These are phyloP conservation scores for Acyrthosiphon pisum DNA, from an alignment of 1,140 invertebrate species.

Conservation along the genomic window DNA sequence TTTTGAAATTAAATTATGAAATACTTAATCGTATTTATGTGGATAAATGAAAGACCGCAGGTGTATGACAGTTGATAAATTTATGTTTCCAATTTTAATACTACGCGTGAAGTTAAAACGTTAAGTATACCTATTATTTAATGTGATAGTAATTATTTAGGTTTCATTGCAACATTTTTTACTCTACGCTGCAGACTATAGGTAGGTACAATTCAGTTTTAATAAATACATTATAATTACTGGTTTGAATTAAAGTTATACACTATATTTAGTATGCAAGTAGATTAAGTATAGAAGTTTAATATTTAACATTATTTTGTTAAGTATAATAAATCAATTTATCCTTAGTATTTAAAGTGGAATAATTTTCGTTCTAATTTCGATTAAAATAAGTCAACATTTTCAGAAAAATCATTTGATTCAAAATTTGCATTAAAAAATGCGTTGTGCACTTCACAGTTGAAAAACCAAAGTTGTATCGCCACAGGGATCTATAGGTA, in stretches of 20 bases:
- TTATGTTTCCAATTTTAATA: neutral
- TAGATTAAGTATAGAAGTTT: neutral
- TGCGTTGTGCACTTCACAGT: too few relatives aligned
- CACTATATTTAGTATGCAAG: neutral
- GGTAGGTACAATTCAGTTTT: neutral
- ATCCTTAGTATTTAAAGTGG: too few relatives aligned
- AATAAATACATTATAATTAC: too few relatives aligned
- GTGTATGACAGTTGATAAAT: neutral
- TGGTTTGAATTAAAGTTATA: neutral
- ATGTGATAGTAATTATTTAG: neutral
- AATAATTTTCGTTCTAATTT: too few relatives aligned
- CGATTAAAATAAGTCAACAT: too few relatives aligned
- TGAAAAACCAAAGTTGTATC: too few relatives aligned
- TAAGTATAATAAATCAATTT: neutral
- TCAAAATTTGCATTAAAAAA: too few relatives aligned
- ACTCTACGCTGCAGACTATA: too few relatives aligned
- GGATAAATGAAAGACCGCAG: neutral
- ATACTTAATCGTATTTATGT: neutral
- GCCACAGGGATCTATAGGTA: too few relatives aligned
- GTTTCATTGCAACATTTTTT: neutral
- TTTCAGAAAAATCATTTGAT: too few relatives aligned
- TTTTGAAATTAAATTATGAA: neutral
- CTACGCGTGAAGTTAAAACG: neutral
- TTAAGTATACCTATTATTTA: neutral
- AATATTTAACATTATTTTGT: neutral